Evolutionary conservation across 2,113 vertebrate species (phyloP), one percentile per base, ranked within the genome.

Genomic region (Semnopithecus entellus): DNA sequence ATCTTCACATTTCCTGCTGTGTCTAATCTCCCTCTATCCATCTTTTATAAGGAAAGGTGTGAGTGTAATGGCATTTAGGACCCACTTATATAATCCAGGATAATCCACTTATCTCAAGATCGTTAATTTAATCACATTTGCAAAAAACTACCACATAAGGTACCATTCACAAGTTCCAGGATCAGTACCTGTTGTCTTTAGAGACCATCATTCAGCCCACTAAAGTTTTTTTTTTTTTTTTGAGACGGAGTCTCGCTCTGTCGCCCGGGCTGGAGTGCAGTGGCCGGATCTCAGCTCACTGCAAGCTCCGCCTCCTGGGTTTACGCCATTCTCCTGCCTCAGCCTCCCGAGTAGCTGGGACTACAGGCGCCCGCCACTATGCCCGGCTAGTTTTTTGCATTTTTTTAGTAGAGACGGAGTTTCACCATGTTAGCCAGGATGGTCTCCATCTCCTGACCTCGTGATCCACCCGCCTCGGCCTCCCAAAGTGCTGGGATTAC

Each of bases 171-270:
- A 38, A n/a, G n/a, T 38, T 72, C n/a, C 18, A 72, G n/a, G 18
- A 72, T 38, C 20, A 38, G 3, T n/a, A 72, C 68, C 68, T 11
- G 68, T 38, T 72, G 20, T 72, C 68, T 72, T 22, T 72, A n/a
- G 68, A 38, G n/a, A n/a, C 68, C 3, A 72, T n/a, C 18, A 72
- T 72, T 72, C n/a, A 72, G 68, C n/a, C 35, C 68, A 38, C 68
- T 70, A 20, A 35, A 70, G 9, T 43, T 43, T 43, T 43, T 6
- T 43, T 43, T 43, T 6, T 43, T 43, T 43, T 43, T 43, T 43
- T 43, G 43, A 43, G 43, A 43, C 6, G 1, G 43, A 0, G 1
- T 43, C 1, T 43, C 6, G 6, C 6, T 43, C 6, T 43, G 43
- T 43, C 6, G 0, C 43, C 43, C 43, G 0, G 43, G 1, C 43